Percentiles rank a stretch among this genome's conserved stretches.
These are phyloP conservation scores for Apolygus lucorum DNA, from an alignment of 1,140 invertebrate species.

Conservation along the genomic window DNA sequence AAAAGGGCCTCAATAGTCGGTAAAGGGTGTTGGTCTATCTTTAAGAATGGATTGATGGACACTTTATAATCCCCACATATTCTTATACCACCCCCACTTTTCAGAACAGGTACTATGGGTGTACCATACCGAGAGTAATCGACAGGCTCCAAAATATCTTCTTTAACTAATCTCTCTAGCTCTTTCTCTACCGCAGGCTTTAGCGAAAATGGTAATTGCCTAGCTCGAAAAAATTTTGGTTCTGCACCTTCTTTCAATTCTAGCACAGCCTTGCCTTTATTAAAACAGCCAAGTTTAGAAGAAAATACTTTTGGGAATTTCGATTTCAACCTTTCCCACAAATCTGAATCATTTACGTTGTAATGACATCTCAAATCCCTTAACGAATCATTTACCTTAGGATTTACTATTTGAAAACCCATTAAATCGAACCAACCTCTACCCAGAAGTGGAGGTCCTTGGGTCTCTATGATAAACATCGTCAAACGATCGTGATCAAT, in stretches of 20 bases:
- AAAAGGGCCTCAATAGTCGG: background rate
- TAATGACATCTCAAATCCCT: too few relatives aligned
- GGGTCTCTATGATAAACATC: background rate
- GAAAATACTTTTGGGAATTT: too few relatives aligned
- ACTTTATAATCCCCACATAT: background rate
- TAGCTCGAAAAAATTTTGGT: background rate
- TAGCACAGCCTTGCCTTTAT: too few relatives aligned
- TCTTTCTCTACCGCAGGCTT: too few relatives aligned
- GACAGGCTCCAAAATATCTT: background rate
- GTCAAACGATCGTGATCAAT: background rate
- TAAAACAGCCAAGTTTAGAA: too few relatives aligned
- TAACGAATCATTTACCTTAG: too few relatives aligned
- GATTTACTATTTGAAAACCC: too few relatives aligned
- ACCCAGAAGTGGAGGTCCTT: background rate
- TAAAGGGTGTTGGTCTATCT: background rate
- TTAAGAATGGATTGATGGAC: background rate
- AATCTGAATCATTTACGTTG: too few relatives aligned
- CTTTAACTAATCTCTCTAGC: background rate
- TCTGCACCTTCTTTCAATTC: background rate
- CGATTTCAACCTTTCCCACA: too few relatives aligned
- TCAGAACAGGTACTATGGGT: background rate
- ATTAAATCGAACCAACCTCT: background rate
- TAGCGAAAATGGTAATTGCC: too few relatives aligned
- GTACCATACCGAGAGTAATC: background rate
- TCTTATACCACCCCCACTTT: background rate